These are phyloP conservation scores for Phoebastria nigripes DNA, from an alignment of 2,797 vertebrate species.

Conservation along the genomic window DNA sequence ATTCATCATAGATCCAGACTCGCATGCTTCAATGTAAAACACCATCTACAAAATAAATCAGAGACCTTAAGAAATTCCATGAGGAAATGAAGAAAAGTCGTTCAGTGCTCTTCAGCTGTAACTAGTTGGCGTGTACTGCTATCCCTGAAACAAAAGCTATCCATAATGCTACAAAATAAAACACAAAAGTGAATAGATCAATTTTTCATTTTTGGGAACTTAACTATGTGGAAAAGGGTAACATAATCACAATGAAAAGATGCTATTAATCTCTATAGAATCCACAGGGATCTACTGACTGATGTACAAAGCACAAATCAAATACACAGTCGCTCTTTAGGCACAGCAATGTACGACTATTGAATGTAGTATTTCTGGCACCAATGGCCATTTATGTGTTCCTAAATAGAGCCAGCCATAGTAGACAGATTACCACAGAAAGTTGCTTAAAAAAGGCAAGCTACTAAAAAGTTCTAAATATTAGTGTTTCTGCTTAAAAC, in stretches of 20 bases:
- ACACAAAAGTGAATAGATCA: background rate
- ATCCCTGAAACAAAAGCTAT: background rate
- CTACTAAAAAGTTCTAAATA: background rate
- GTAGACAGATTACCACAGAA: background rate
- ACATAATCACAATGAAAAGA: background rate
- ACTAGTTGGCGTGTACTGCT: background rate
- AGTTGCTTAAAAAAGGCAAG: background rate
- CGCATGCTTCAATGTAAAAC: conserved; percentile 96
- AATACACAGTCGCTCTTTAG: background rate
- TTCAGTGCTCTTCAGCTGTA: background rate
- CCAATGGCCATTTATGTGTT: background rate
- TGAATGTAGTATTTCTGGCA: background rate
- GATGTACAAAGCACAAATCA: background rate
- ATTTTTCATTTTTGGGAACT: background rate
- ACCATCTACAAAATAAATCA: conserved; percentile 84
- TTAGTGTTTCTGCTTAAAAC: background rate
- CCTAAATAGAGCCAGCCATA: background rate
- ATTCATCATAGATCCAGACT: conserved; percentile 98
- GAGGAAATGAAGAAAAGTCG: background rate
- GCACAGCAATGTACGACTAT: accelerated
- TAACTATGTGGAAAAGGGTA: background rate
- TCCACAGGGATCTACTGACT: background rate
- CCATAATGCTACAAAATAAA: background rate
- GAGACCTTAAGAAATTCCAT: background rate
- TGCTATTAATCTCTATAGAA: background rate